Conservation (phyloP, 2,888 invertebrate genomes). For the Phlogophora meticulosa region DNA sequence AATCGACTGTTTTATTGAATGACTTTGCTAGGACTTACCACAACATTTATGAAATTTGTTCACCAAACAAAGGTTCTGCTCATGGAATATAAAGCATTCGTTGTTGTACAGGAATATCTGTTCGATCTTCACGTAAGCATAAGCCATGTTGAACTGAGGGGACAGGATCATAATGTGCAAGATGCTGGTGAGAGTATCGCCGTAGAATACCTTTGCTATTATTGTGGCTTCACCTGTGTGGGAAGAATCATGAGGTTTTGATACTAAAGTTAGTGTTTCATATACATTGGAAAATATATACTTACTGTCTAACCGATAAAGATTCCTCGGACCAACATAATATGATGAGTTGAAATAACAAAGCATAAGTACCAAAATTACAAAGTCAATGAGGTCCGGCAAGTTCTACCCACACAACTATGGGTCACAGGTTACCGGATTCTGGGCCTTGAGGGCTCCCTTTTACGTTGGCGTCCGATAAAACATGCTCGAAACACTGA, state of each 20-base stretch:
- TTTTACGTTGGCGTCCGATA: no score
- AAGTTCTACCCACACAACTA: no score
- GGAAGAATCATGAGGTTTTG: background rate
- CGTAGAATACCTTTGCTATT: slow-evolving; percentile 80
- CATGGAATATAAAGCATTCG: slow-evolving; percentile 78
- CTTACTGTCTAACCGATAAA: no score
- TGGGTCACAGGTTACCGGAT: no score
- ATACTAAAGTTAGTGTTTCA: background rate
- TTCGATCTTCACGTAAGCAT: slow-evolving; percentile 81
- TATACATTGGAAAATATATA: background rate
- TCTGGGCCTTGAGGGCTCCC: no score
- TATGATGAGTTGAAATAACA: no score
- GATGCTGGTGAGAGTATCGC: slow-evolving; percentile 72
- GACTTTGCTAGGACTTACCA: slow-evolving; percentile 70
- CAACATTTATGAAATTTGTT: slow-evolving; percentile 84
- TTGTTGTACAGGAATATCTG: slow-evolving; percentile 83
- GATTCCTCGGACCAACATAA: no score
- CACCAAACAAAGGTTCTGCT: slow-evolving; percentile 73
- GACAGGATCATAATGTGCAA: slow-evolving; percentile 79
- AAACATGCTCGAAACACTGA: no score
- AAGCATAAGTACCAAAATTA: no score
- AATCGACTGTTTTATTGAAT: background rate
- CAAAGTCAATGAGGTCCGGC: no score
- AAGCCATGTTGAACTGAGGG: slow-evolving; percentile 85
- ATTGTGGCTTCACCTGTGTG: slow-evolving; percentile 84